Evolutionary conservation across 2,797 vertebrate genomes (phyloP), one percentile per base, ranked within the genome.

Genomic region (Sebastes hubbsi): DNA sequence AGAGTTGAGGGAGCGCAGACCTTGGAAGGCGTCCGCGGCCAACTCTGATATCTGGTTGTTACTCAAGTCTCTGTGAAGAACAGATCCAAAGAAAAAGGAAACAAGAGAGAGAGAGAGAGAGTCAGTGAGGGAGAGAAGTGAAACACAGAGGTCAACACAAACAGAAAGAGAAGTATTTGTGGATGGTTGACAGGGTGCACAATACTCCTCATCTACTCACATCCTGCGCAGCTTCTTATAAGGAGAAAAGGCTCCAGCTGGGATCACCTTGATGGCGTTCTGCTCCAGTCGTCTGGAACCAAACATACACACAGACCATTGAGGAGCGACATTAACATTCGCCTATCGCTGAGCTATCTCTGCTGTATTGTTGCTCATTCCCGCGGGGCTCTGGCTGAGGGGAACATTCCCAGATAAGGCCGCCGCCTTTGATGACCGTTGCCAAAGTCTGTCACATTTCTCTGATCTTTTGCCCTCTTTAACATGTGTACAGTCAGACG

Each of bases 41-140:
- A 98, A 90, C 92, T 99, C 98, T 13, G 98, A 99, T 89, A 99
- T 99, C 93, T 99, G 98, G 92, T 99, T 99, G 95, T 99, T 99
- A 88, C 98, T 99, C 90, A 99, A 94, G 94, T 99, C 98, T 90
- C 94, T 95, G 88, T 96, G 96, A 91, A 72, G 67, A 83, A 34
- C 2, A 42, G 29, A 34, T n/a, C 30, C 32, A 67, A 27, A 72
- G 9, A 12, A 64, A 55, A 66, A 78, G 22, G 38, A 67, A 75
- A 78, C 20, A 52, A 69, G 22, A 77, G 13, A 27, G 18, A 71
- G 54, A 30, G 18, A 30, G 18, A 30, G 18, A 71, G 30, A 76
- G n/a, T 49, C n/a, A 25, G 56, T 1, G 60, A 81, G 68, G 6
- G 25, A 36, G 20, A 79, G 36, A 46, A 83, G 24, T 63, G 13